These are phyloP conservation scores for Zoanthus sansibaricus DNA, from an alignment of 92 coral and sea anemone genomes.

Conservation along the genomic window DNA sequence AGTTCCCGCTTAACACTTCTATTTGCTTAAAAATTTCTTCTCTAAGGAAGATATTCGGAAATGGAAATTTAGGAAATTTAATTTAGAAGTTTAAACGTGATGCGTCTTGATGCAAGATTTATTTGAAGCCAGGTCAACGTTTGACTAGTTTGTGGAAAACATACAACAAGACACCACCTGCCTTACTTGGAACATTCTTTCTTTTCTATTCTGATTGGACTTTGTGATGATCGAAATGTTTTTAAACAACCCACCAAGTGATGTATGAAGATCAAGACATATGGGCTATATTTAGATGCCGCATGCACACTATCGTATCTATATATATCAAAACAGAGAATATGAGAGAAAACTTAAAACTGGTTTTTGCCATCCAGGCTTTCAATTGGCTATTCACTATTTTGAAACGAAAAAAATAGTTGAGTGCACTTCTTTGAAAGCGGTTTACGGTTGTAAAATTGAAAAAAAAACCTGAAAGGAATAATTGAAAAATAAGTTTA, in stretches of 20 bases:
- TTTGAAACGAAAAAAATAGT: too few species aligned
- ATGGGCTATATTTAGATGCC: neutral
- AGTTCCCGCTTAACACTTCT: too few species aligned
- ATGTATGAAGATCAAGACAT: neutral
- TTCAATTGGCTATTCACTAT: too few species aligned
- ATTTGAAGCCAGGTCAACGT: neutral
- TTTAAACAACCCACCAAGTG: neutral
- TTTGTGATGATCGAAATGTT: neutral
- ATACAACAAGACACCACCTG: neutral
- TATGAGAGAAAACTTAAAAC: neutral
- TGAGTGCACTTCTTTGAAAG: too few species aligned
- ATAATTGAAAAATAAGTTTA: too few species aligned
- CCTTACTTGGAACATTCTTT: neutral
- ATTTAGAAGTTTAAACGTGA: too few species aligned
- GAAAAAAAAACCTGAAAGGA: too few species aligned
- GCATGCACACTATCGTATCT: neutral
- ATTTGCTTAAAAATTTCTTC: too few species aligned
- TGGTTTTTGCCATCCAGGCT: neutral
- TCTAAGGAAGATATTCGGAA: too few species aligned
- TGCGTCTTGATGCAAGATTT: too few species aligned
- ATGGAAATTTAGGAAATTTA: neutral
- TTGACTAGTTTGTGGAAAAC: neutral
- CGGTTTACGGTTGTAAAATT: too few species aligned
- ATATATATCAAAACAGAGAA: neutral
- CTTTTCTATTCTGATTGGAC: conserved; percentile 5